A percentile compares a stretch with the other conserved stretches of the same genome.
Conservation (phyloP, 2,797 vertebrate species). For the Neosilurus mollespiculum region DNA sequence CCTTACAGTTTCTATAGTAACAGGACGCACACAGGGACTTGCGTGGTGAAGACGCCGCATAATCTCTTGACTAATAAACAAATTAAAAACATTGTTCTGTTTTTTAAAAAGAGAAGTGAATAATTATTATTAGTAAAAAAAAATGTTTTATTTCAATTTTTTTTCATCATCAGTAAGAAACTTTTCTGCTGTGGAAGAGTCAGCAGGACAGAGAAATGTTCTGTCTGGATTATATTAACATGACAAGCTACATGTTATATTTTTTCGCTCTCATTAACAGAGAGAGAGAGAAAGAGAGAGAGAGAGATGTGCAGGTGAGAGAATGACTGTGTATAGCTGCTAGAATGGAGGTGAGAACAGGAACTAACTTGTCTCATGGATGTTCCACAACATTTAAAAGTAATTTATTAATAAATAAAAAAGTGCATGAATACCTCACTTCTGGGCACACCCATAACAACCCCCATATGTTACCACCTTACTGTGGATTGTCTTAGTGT, state of each 20-base stretch:
- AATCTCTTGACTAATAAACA: no score
- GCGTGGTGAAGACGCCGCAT: no score
- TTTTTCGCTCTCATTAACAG: not conserved
- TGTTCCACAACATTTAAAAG: not conserved
- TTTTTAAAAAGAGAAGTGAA: not conserved
- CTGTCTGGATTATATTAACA: not conserved
- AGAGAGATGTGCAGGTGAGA: not conserved
- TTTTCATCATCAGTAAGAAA: not conserved
- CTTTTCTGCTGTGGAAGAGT: not conserved
- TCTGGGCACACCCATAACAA: not conserved
- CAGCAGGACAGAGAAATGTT: not conserved
- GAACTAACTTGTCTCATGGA: no score
- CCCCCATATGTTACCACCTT: not conserved
- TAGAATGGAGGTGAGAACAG: not conserved
- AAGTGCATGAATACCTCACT: not conserved
- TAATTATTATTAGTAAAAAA: not conserved
- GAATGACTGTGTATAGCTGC: not conserved
- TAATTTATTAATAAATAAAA: not conserved
- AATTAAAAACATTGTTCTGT: no score
- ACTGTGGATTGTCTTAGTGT: not conserved
- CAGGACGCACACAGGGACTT: not conserved
- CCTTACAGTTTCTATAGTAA: not conserved
- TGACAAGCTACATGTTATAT: no score
- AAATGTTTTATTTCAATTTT: no score
- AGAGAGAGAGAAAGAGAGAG: not conserved